Percentiles rank a stretch among this genome's conserved stretches.
phyloP scores from a whole-genome alignment of 2,113 vertebrate genomes.

The Amia ocellicauda region DNA sequence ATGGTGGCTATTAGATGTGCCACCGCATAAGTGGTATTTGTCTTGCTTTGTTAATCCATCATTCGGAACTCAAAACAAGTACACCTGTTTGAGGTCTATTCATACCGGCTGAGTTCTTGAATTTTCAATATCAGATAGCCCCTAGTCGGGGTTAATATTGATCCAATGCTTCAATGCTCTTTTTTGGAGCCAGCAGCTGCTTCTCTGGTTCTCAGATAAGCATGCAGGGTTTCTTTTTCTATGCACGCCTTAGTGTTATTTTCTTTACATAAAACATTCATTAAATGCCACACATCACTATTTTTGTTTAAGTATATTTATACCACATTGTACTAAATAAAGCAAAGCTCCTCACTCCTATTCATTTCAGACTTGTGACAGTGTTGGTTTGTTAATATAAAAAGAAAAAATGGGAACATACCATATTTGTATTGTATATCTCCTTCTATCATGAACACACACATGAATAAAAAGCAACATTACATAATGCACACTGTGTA shows the following conservation, averaged over 20 bases:
- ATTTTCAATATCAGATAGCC: slow-evolving; percentile 69
- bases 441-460: too few species aligned
- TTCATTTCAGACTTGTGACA: too few species aligned
- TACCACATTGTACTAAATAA: too few species aligned
- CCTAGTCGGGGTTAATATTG: slow-evolving; percentile 67
- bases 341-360: too few species aligned
- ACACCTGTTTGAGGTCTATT: slow-evolving; percentile 67
- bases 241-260: slow-evolving; percentile 45
- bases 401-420: too few species aligned
- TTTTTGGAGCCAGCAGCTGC: slow-evolving; percentile 65
- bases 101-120: slow-evolving; percentile 65
- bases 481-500: too few species aligned
- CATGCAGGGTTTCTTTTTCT: slow-evolving; percentile 53
- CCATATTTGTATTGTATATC: too few species aligned
- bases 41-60: slow-evolving; percentile 59
- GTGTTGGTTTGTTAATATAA: too few species aligned
- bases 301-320: slow-evolving; percentile 53
- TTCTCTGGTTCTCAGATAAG: slow-evolving; percentile 64
- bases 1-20: slow-evolving; percentile 40
- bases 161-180: slow-evolving; percentile 64
- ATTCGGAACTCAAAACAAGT: slow-evolving; percentile 60
- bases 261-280: slow-evolving; percentile 47
- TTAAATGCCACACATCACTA: slow-evolving; percentile 61
- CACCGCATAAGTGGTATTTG: slow-evolving; percentile 40
- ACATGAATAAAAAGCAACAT: too few species aligned